phyloP scores from a whole-genome alignment of 2,113 vertebrate species.

The Lamprologus tigripictilis region DNA sequence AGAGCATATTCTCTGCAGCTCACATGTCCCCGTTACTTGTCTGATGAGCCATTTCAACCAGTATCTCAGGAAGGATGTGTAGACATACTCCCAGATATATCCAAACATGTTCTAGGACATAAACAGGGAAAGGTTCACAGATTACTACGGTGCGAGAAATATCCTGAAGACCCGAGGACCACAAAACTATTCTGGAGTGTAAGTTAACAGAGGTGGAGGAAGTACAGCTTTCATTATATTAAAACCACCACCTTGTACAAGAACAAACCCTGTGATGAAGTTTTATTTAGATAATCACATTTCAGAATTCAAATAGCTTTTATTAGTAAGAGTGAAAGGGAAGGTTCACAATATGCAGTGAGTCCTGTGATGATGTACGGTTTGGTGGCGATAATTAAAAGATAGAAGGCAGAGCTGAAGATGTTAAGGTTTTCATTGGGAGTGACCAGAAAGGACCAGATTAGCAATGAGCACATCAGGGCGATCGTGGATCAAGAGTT shows the following conservation, averaged over 20 bases:
- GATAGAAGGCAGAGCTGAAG: neutral
- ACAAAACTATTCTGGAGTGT: neutral
- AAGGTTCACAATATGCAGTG: neutral
- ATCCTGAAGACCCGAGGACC: neutral
- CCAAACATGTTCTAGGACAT: conserved; percentile 75
- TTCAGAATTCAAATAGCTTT: neutral
- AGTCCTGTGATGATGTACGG: neutral
- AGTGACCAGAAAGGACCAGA: neutral
- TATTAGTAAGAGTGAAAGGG: neutral
- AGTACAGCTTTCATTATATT: neutral
- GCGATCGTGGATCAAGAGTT: no score
- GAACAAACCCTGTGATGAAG: neutral
- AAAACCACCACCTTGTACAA: neutral
- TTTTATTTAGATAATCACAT: neutral
- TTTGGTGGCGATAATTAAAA: neutral
- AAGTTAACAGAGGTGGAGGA: neutral
- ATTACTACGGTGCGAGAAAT: neutral
- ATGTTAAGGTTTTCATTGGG: neutral
- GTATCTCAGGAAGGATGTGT: conserved; percentile 80
- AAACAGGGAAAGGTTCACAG: neutral
- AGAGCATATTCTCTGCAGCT: conserved; percentile 85
- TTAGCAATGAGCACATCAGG: neutral
- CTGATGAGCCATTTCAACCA: conserved; percentile 92
- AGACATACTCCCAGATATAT: conserved; percentile 81
- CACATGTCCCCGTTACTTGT: conserved; percentile 82